These are phyloP conservation scores for Drosophila parthenogenetica DNA, from an alignment of 2,888 invertebrate species.

Conservation along the genomic window DNA sequence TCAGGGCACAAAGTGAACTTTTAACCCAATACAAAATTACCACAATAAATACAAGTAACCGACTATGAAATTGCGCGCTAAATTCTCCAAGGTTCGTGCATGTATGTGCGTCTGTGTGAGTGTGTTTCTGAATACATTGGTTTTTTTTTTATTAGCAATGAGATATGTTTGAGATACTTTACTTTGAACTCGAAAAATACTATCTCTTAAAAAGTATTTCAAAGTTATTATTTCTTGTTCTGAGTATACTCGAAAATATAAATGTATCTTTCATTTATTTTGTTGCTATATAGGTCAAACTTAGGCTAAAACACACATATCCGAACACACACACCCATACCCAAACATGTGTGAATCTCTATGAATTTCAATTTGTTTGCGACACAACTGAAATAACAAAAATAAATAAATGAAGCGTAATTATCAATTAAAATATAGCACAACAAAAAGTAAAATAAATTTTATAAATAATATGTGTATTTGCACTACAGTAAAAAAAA, in stretches of 20 bases:
- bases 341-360: background rate
- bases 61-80: conserved; percentile 22
- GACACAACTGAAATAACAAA: conserved; percentile 29
- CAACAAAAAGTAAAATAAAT: conserved; percentile 14
- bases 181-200: background rate
- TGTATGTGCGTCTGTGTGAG: background rate
- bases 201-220: background rate
- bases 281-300: background rate
- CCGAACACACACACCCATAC: conserved; percentile 6
- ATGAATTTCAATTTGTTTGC: conserved; percentile 8
- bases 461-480: conserved; percentile 21
- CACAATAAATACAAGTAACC: conserved; percentile 4
- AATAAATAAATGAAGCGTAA: conserved; percentile 1
- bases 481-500: conserved; percentile 48
- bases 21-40: conserved; percentile 4
- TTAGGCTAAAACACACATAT: background rate
- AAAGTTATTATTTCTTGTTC: no score
- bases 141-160: background rate
- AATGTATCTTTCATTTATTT: no score
- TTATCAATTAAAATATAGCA: background rate
- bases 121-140: background rate
- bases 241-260: no score
- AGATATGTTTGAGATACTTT: background rate
- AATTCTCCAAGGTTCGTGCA: conserved; percentile 4
- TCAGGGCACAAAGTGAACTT: conserved; percentile 32